A percentile compares a stretch with the other conserved stretches of the same genome.
These are phyloP conservation scores for Sorex fumeus DNA, from an alignment of 2,113 vertebrate species.

Conservation along the genomic window DNA sequence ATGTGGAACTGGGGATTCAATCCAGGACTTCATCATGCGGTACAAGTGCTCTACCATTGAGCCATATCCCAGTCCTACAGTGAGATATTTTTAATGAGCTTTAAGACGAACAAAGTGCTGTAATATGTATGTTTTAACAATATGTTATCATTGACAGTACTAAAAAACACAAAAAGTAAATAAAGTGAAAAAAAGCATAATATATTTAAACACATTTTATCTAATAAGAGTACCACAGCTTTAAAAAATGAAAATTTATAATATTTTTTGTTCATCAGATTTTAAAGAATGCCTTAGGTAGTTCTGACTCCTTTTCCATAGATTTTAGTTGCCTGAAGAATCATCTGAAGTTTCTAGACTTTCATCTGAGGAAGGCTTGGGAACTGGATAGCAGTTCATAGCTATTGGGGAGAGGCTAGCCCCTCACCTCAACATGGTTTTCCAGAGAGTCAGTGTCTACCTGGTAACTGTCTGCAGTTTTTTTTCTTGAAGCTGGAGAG, in stretches of 20 bases:
- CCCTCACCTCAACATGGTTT: not conserved
- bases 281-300: not conserved
- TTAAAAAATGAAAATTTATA: not conserved
- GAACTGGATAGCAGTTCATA: not conserved
- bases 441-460: not conserved
- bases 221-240: constrained; percentile 9
- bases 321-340: not conserved
- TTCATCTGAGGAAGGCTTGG: not conserved
- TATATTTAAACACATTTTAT: constrained; percentile 47
- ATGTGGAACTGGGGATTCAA: too few species aligned
- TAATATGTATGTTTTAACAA: constrained; percentile 34
- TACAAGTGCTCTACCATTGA: too few species aligned
- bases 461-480: not conserved
- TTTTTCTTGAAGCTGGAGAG: not conserved
- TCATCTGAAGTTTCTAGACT: not conserved
- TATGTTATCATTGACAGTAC: too few species aligned
- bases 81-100: constrained; percentile 22
- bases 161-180: not conserved
- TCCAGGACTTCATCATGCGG: too few species aligned
- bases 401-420: not conserved
- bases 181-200: not conserved
- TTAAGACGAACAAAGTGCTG: not conserved
- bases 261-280: constrained; percentile 31
- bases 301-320: not conserved
- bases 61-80: too few species aligned